Base-by-base conservation (phyloP, 2,888 invertebrate genomes). In the Laspeyria flexula region DNA sequence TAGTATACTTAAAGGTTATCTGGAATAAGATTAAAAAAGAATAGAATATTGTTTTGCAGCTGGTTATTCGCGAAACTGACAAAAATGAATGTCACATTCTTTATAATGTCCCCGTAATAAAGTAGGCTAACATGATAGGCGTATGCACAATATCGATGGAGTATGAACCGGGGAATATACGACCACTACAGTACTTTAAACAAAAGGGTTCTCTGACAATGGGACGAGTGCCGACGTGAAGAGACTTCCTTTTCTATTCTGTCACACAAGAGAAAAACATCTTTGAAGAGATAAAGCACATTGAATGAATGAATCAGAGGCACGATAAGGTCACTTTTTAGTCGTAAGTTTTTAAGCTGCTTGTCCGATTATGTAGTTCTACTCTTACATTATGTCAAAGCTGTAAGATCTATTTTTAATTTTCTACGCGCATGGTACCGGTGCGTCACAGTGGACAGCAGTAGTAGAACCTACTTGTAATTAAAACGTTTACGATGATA, bases 81-180 rank as follows among this genome's bases (percentile, higher is more conserved):
- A 7, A 25, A 25, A 25, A 4, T 25, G 3, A 18, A 18, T 7
- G 1, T 13, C 4, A 31, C 5, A 5, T 12, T 21, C 3, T 5
- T 1, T 18, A 3, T 7, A 1, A 16, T 9, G n/a, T 29, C 4
- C 12, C 6, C 16, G 11, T 25, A 3, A 13, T 55, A 73, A 86
- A 81, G 66, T 86, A 78, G 86, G 86, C 79, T 84, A 77, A 77
- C 77, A 65, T 81, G 82, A 81, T 76, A 71, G 77, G 60, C 61
- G 61, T 60, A 55, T 65, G 60, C 52, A 70, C 58, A 66, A 65
- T 59, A 73, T 77, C 72, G 68, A 75, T 71, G 68, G 58, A 53
- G 49, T 47, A 60, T 52, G 39, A 59, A 55, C 33, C 49, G 31
- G 40, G 52, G 51, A 60, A 60, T 55, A 56, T 48, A 47, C 53